phyloP scores from a whole-genome alignment of 2,888 invertebrate species.

The Cepaea hortensis region DNA sequence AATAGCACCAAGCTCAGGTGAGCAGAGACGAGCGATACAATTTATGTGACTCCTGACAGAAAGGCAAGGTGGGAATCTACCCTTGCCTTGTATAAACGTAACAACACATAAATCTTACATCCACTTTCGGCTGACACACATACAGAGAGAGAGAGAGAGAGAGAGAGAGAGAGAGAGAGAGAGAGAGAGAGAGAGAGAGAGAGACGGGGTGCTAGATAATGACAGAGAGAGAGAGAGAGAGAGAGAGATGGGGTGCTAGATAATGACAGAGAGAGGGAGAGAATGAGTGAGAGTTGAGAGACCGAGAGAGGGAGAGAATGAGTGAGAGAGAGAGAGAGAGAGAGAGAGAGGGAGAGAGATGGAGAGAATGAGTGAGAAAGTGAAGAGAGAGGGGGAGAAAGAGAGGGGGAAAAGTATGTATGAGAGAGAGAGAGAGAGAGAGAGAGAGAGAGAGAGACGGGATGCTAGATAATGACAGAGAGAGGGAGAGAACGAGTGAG shows the following conservation, averaged over 20 bases:
- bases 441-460: too few relatives aligned
- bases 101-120: constrained; percentile 11
- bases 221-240: neutral
- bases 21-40: neutral
- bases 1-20: neutral
- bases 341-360: neutral
- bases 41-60: constrained; percentile 6
- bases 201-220: too few relatives aligned
- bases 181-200: too few relatives aligned
- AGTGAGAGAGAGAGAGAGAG: too few relatives aligned
- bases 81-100: constrained; percentile 9
- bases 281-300: neutral
- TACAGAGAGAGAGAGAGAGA: neutral
- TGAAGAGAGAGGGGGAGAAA: neutral
- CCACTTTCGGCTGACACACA: neutral
- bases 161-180: neutral
- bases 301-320: too few relatives aligned
- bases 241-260: neutral
- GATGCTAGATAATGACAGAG: too few relatives aligned
- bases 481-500: neutral
- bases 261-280: neutral
- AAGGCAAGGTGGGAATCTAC: constrained; percentile 22
- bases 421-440: too few relatives aligned
- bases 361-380: neutral
- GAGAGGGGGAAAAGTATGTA: neutral